Evolutionary conservation across 2,113 vertebrate genomes (phyloP), one percentile per base, ranked within the genome.

Genomic region (Ibidorhyncha struthersii): DNA sequence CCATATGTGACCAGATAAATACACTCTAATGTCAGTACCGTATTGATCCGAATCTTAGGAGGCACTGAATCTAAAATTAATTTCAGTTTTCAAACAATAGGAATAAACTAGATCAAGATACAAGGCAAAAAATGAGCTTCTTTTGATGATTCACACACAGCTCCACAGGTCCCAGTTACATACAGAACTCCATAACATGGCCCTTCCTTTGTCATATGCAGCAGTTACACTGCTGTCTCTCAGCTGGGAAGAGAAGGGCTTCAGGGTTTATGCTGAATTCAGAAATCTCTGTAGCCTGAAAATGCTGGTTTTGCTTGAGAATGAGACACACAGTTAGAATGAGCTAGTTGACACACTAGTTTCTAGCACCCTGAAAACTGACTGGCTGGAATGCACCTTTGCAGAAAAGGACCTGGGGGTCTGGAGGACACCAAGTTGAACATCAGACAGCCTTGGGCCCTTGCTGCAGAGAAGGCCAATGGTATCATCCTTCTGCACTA

Each of bases 41-140:
- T 47, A 82, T 89, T 53, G 92, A 84, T 81, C 52, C 15, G 32
- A 59, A 32, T 67, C 56, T 55, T 90, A 63, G 69, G 69, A 82
- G 85, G 61, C 61, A 47, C 36, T 1, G 7, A 77, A 27, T 66
- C 20, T 13, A 29, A 83, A 70, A 22, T 26, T 18, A 74, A 76
- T 93, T 86, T 88, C 30, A 47, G 34, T 56, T 89, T 84, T 70
- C 50, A 62, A 62, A 9, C 67, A 71, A 20, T 3, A 84, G 81
- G 34, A 74, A 43, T 72, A 73, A 84, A 86, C 10, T 32, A n/a
- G 38, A 45, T 86, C 50, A 32, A 45, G 74, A 29, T 4, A 32
- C 14, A 59, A 53, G 30, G 45, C 77, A 84, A 29, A 84, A 49
- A 5, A 2, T 15, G 50, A 73, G 25, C 30, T 71, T 3, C 22